Evolutionary conservation across 2,113 vertebrate genomes (phyloP).

Genomic region (Pogonocichla stellata): DNA sequence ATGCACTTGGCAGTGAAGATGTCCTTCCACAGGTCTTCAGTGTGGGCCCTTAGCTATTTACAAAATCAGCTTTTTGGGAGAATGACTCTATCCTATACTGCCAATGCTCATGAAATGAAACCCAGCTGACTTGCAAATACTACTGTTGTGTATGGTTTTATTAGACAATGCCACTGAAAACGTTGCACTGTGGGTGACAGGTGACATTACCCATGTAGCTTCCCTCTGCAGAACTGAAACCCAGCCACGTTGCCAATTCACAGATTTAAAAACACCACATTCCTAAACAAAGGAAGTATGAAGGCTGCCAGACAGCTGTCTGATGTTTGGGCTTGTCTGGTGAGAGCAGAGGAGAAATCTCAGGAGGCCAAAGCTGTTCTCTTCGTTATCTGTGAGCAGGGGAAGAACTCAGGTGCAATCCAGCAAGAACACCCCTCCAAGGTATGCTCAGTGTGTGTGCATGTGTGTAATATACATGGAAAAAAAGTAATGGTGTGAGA

Average conservation of each 20-base stretch:
- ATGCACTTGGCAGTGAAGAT: not conserved
- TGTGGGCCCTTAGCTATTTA: not conserved
- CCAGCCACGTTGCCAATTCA: not conserved
- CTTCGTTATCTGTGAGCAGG: not conserved
- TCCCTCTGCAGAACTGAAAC: not conserved
- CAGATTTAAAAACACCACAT: not conserved
- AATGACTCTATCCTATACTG: not conserved
- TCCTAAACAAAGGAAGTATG: not conserved
- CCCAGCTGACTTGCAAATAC: not conserved
- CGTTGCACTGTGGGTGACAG: not conserved
- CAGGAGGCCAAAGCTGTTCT: not conserved
- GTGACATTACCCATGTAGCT: not conserved
- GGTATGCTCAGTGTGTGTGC: rapidly evolving
- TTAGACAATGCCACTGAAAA: not conserved
- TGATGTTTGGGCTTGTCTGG: not conserved
- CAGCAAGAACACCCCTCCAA: not conserved
- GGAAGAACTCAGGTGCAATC: not conserved
- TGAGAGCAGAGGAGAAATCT: not conserved
- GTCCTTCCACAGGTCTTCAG: not conserved
- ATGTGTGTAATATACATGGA: rapidly evolving
- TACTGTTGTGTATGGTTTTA: not conserved
- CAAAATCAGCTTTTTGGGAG: not conserved
- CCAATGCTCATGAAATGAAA: not conserved
- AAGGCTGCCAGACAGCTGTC: not conserved
- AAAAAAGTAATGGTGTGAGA: not conserved